Base-by-base conservation (phyloP, 1,140 invertebrate species). In the Archivesica marissinica region DNA sequence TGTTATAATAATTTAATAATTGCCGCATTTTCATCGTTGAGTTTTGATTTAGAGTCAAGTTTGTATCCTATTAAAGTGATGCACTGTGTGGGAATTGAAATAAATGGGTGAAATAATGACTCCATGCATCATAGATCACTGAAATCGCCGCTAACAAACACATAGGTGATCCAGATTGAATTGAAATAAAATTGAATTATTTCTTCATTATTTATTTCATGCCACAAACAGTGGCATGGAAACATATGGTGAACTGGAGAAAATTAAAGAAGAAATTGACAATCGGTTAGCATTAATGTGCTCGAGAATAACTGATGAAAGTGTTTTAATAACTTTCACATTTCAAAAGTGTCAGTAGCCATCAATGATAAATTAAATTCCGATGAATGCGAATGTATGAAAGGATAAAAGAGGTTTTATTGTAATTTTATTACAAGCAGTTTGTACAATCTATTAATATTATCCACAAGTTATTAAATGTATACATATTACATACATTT, bases 1-100 rank as follows among this genome's bases (percentile, higher is more conserved):
- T 47, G 68, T 72, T 52, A 72, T 50, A 47, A 72, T 72, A 72
- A 72, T 72, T 76, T 59, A 1, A 76, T 76, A 76, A 76, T 76
- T 76, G 74, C 50, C n/a, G 59, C 54, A 76, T 44, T 59, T 75
- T 72, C 2, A 72, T 72, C 50, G 68, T 72, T 72, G 50, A 30
- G 23, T 72, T 72, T 72, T 72, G 68, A 72, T 72, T 72, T 44
- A 72, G 68, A 20, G 28, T 33, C 7, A 25, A 35, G 25, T 30
- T 44, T 47, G 39, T 47, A 47, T 47, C 25, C 0, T 23, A 50
- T 52, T 72, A 72, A 72, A 50, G 15, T 28, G 28, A 41, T 72
- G 28, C 13, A 72, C 13, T 72, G 54, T 79, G 44, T 66, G 77
- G 77, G 77, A 79, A 79, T 79, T 79, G 77, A 79, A 79, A 79